Conservation (phyloP, 2,113 vertebrate genomes). For the Clupea harengus region DNA sequence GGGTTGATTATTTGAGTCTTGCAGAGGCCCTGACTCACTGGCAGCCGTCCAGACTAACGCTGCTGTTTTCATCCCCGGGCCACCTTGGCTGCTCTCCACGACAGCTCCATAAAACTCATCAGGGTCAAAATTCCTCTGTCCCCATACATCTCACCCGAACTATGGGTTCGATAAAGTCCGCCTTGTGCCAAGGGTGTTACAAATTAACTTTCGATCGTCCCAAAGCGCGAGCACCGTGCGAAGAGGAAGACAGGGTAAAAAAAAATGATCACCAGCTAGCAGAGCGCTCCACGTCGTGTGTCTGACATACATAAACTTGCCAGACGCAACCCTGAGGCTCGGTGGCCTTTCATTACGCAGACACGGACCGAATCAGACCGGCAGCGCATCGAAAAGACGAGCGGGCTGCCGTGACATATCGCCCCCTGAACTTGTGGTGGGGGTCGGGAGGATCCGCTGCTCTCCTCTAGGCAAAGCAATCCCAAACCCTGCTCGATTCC, state of each 20-base stretch:
- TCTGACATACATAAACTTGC: background rate
- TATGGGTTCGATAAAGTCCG: background rate
- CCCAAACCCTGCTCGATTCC: background rate
- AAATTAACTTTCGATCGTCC: slow-evolving; percentile 3
- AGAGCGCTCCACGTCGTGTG: background rate
- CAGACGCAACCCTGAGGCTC: background rate
- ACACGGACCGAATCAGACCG: background rate
- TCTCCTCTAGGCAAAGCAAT: background rate
- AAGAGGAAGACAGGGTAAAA: background rate
- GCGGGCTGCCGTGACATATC: background rate
- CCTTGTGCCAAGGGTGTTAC: background rate
- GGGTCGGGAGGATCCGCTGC: background rate
- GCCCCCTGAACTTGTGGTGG: background rate
- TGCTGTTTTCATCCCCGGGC: background rate
- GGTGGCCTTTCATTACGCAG: background rate
- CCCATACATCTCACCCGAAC: slow-evolving; percentile 4
- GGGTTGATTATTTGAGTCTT: background rate
- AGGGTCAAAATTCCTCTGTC: background rate
- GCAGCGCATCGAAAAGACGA: background rate
- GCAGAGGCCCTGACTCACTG: background rate
- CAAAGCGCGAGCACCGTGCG: background rate
- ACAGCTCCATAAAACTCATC: slow-evolving; percentile 17
- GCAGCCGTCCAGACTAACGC: background rate
- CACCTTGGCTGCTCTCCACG: background rate
- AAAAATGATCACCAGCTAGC: background rate